These are phyloP conservation scores for Nebria ingens DNA, from an alignment of 1,140 invertebrate genomes.

Conservation along the genomic window DNA sequence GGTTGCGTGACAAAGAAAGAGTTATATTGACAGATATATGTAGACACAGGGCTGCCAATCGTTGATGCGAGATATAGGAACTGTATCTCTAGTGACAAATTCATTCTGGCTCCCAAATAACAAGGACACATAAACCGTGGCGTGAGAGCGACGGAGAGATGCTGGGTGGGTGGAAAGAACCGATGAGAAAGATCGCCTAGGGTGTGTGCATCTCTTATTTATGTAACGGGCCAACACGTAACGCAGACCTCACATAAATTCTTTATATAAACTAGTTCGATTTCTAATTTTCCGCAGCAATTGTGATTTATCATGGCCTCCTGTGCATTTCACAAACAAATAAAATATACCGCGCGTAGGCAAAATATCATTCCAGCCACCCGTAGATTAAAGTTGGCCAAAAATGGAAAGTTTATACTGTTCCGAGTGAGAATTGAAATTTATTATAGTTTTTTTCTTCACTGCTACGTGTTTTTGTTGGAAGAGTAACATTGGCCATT, in stretches of 20 bases:
- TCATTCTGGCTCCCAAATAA: conserved; percentile 16
- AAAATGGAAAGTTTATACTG: neutral
- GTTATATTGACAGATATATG: too few species aligned
- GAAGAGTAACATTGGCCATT: neutral
- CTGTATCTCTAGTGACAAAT: conserved; percentile 18
- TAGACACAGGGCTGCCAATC: conserved; percentile 1
- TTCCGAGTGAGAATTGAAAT: neutral
- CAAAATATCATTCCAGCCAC: neutral
- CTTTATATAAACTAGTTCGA: conserved; percentile 7
- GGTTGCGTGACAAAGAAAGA: too few species aligned
- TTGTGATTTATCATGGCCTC: neutral
- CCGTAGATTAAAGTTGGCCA: conserved; percentile 2
- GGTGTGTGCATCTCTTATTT: conserved; percentile 2
- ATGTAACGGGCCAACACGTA: neutral
- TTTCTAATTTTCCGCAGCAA: conserved; percentile 1
- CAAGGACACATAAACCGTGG: too few species aligned
- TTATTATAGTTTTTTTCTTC: neutral
- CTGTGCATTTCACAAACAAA: neutral
- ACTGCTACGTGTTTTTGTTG: neutral
- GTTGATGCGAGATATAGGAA: conserved; percentile 19
- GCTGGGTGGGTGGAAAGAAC: too few species aligned
- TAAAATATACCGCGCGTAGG: neutral
- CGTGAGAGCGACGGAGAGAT: too few species aligned
- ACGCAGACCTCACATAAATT: conserved; percentile 4
- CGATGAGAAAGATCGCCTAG: too few species aligned